Evolutionary conservation across 2,888 invertebrate genomes (phyloP), one percentile per base, ranked within the genome.

Genomic region (Acrobasis repandana): DNA sequence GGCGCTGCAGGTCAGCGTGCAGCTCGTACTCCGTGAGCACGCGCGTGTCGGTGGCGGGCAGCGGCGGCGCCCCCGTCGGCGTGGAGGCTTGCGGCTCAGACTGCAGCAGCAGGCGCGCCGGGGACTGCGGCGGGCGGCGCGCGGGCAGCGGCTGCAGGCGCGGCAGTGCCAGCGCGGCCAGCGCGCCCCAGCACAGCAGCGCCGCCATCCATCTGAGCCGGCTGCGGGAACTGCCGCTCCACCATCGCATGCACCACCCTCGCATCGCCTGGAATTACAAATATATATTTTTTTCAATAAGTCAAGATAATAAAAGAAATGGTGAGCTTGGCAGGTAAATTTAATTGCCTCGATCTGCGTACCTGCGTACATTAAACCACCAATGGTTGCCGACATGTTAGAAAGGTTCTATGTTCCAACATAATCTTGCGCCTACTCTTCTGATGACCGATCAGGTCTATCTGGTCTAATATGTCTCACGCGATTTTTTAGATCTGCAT

Each of bases 1-100:
- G 93, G 14, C 95, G 94, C 82, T 96, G 96, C 61, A 97, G 95
- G 78, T 97, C 96, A 62, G 94, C 94, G 59, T 96, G 95, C 36
- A 36, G 11, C 80, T 95, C 94, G 61, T 95, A 96, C 80, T 97
- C 97, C 58, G 94, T 92, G 61, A 86, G 83, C 64, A 83, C 83
- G 71, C 88, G 83, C 65, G 84, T 67, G 80, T 87, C 86, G 15
- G 80, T 76, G 71, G 77, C 73, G 71, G 80, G 82, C 67, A 61
- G 74, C 67, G 67, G 71, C 61, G 67, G 67, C 51, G 66, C 64
- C 52, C 67, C 63, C 63, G 72, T 60, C 61, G 72, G n/a, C 16
- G 72, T 56, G 64, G 73, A 62, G 38, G 77, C 69, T 75, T 80
- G 79, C 46, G 77, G 70, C 76, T 80, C 79, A 33, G 81, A 77